Base-by-base conservation (phyloP, 1,140 invertebrate species). In the Megathymus violae region DNA sequence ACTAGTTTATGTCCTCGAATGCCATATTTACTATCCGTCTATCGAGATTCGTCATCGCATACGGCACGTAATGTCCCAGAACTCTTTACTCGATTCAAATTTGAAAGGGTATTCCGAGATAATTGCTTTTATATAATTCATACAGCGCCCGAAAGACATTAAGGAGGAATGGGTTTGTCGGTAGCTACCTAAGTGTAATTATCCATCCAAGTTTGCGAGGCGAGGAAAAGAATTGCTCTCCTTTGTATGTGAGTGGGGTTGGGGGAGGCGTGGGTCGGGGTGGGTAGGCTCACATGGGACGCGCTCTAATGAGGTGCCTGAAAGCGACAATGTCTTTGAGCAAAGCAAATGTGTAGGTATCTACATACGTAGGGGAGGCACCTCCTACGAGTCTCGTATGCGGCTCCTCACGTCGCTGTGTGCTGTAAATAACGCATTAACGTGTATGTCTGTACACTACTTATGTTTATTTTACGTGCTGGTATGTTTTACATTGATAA, bases 241-340 rank as follows among this genome's bases (percentile, higher is more conserved):
- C 70, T 74, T 75, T 76, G 69, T 77, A 78, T 78, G 79, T 76
- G 76, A 62, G 75, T 44, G 73, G 67, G 46, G 64, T 51, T 67
- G 44, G 62, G 61, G 54, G 64, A 62, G 48, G 31, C 44, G 31
- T 51, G 64, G 38, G 51, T 43, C 9, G 50, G 56, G 68, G 67
- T 34, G 74, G 79, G 78, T 86, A 86, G 84, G 84, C 87, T 88
- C 83, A 86, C 85, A 87, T 85, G 87, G 87, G 85, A 89, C 85
- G 84, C 79, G 78, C 87, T 86, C 85, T 89, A 89, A 89, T 89
- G 87, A 89, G 85, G 85, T 89, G 87, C 85, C 85, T 88, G 85
- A 88, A 90, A 90, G 88, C 85, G 88, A 90, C 88, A 90, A 90
- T 90, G 88, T 88, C 88, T 90, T 87, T 88, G 80, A 87, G 85